Conservation (phyloP, 2,797 vertebrate species). For the Oceanodroma leucorhoa region DNA sequence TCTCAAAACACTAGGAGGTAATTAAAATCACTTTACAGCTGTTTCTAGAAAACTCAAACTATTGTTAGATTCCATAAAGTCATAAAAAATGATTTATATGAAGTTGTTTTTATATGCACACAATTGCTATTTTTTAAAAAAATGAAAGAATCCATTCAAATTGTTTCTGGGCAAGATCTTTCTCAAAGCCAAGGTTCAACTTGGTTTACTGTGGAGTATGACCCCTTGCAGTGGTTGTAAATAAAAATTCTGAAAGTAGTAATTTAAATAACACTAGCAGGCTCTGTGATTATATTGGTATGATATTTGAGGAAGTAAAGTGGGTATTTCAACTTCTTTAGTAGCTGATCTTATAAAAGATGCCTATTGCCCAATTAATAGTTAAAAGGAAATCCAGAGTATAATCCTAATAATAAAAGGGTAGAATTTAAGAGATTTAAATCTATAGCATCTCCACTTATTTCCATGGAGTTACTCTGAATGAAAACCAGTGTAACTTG, state of each 20-base stretch:
- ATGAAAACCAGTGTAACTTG: slow-evolving; percentile 17
- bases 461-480: neutral
- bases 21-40: slow-evolving; percentile 51
- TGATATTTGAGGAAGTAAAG: neutral
- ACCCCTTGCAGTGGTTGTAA: neutral
- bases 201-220: neutral
- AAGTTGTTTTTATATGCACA: slow-evolving; percentile 13
- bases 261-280: neutral
- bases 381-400: neutral
- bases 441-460: neutral
- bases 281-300: neutral
- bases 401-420: neutral
- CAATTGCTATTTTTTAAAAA: neutral
- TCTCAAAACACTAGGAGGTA: slow-evolving; percentile 34
- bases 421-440: neutral
- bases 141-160: neutral
- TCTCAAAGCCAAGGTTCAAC: neutral
- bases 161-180: slow-evolving; percentile 19
- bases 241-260: neutral
- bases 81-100: slow-evolving; percentile 37
- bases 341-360: neutral
- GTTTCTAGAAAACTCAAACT: slow-evolving; percentile 41
- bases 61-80: slow-evolving; percentile 1
- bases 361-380: neutral
- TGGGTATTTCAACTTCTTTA: neutral